Evolutionary conservation across 1,140 invertebrate genomes (phyloP).

Genomic region (Aphis craccivora): DNA sequence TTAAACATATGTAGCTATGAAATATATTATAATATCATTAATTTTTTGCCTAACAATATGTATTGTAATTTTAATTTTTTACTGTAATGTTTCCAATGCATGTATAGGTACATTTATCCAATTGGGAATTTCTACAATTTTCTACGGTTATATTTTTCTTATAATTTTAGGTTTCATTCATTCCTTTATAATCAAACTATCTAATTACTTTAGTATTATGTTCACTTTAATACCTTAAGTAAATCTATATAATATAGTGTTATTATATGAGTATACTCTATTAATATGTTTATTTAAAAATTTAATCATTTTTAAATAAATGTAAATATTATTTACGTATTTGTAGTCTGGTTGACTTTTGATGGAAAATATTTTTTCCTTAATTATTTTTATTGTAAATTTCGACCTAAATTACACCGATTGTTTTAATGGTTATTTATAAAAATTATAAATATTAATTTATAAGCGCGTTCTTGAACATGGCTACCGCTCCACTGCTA

Average conservation of each 20-base stretch:
- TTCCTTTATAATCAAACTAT: background rate
- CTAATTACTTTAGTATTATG: background rate
- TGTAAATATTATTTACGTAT: background rate
- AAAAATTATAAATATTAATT: background rate
- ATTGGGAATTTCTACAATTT: background rate
- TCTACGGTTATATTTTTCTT: background rate
- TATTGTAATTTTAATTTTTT: too few species aligned
- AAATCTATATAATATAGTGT: background rate
- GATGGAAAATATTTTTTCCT: background rate
- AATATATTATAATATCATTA: too few species aligned
- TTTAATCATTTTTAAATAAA: background rate
- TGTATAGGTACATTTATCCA: background rate
- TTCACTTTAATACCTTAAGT: background rate
- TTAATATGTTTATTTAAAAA: background rate
- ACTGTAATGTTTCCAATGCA: background rate
- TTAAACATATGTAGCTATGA: background rate
- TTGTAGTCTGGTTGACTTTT: background rate
- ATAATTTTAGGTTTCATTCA: background rate
- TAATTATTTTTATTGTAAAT: background rate
- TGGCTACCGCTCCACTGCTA: background rate
- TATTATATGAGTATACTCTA: too few species aligned
- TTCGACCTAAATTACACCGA: background rate
- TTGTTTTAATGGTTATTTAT: background rate
- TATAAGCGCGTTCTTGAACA: background rate
- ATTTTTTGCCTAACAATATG: too few species aligned